phyloP scores from a whole-genome alignment of 2,888 invertebrate genomes.

The Lutraria lutraria region DNA sequence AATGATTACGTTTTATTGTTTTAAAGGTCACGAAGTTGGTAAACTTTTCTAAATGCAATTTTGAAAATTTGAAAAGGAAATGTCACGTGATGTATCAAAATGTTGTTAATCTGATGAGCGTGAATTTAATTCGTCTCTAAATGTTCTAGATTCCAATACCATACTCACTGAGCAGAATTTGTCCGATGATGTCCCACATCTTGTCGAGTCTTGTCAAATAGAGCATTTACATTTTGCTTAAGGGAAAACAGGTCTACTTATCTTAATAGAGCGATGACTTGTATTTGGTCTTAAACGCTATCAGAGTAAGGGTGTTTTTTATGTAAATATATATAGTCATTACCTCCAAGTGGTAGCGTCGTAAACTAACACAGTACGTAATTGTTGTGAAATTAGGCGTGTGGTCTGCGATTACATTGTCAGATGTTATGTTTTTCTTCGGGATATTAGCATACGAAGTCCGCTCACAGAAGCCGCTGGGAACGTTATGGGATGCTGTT shows the following conservation, averaged over 20 bases:
- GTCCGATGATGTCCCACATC: too few relatives aligned
- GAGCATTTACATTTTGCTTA: background rate
- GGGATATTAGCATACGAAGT: background rate
- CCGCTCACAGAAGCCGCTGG: background rate
- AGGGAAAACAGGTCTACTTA: background rate
- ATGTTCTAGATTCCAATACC: too few relatives aligned
- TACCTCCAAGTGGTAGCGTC: background rate
- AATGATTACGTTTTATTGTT: too few relatives aligned
- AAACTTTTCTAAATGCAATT: too few relatives aligned
- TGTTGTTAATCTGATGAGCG: too few relatives aligned
- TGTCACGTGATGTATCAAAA: too few relatives aligned
- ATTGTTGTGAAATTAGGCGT: background rate
- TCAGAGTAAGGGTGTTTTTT: background rate
- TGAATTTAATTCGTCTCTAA: too few relatives aligned
- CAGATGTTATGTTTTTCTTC: background rate
- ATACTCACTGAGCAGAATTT: too few relatives aligned
- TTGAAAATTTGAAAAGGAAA: too few relatives aligned
- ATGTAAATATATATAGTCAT: background rate
- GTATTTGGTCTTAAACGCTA: background rate
- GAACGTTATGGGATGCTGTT: background rate
- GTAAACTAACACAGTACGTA: background rate
- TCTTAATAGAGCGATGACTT: background rate
- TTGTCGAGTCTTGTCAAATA: too few relatives aligned
- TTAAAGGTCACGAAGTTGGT: too few relatives aligned
- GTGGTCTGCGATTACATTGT: background rate